Base-by-base conservation (phyloP, 2,797 vertebrate species). In the Anolis apletophallus region DNA sequence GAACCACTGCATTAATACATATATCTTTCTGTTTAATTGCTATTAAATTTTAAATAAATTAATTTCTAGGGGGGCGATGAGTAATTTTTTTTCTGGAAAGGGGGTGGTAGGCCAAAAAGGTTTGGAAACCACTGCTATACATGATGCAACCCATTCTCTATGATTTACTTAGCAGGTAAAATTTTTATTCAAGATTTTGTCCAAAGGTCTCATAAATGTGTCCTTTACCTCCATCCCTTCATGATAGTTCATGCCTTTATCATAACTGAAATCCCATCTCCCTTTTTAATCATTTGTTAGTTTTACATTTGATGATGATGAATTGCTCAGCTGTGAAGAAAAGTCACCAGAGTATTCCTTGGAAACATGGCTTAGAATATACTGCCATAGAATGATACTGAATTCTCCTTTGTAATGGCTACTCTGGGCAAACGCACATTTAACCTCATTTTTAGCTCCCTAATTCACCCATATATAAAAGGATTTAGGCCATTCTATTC, bases 241-340 rank as follows among this genome's bases (percentile, higher is more conserved):
- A n/a, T 78, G 68, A 69, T 23, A 13, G 17, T 40, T 26, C 34
- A 13, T 32, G n/a, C 57, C 14, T 64, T 14, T 13, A 84, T 61
- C 57, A 75, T 19, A 17, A 23, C 7, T 23, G 55, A 74, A 74
- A 83, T 64, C 21, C 7, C 1, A 32, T 26, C 32, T 52, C 7
- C 12, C 7, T 26, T 52, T 46, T 73, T 72, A 12, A 83, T 11
- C 13, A 34, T 76, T 59, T 67, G n/a, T 84, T 84, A 75, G 17
- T 23, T 12, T 73, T 50, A 36, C 1, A 1, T 40, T n/a, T 76
- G 80, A 88, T 83, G 80, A n/a, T 57, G 23, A 74, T 82, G 40
- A 19, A 86, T 81, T 52, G 85, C 89, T 19, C 69, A 81, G 87
- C 85, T 82, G 69, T 85, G 83, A 90, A 80, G 61, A 91, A 89